phyloP scores from a whole-genome alignment of 2,113 vertebrate genomes.

The Chaenogobius annularis region DNA sequence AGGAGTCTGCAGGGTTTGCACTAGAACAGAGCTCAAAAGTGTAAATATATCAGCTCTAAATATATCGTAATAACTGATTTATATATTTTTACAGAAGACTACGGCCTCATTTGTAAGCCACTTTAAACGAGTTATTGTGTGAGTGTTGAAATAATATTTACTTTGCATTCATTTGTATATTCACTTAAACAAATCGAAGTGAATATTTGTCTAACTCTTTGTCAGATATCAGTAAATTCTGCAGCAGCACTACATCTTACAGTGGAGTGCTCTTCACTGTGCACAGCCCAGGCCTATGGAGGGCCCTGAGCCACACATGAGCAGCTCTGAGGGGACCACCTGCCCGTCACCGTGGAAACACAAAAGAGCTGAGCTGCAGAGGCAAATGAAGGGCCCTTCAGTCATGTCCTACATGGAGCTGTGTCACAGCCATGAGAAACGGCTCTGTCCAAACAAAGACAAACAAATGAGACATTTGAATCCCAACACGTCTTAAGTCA shows the following conservation, averaged over 20 bases:
- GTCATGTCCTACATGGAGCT: conserved; percentile 44
- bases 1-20: not conserved
- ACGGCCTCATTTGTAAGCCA: too few species aligned
- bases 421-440: conserved; percentile 61
- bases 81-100: too few species aligned
- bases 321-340: conserved; percentile 36
- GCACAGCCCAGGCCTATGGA: conserved; percentile 25
- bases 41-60: too few species aligned
- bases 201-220: not conserved
- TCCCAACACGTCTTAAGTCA: conserved; percentile 67
- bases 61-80: too few species aligned
- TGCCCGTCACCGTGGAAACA: conserved; percentile 46
- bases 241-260: not conserved
- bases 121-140: not conserved
- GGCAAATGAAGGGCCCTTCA: conserved; percentile 67
- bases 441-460: conserved; percentile 75
- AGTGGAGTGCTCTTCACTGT: conserved; percentile 37
- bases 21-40: too few species aligned
- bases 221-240: not conserved
- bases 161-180: not conserved
- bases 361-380: conserved; percentile 45
- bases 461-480: conserved; percentile 78
- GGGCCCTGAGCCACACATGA: conserved; percentile 47
- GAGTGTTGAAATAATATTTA: not conserved
- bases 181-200: not conserved